These are phyloP conservation scores for Drosophila ogumai DNA, from an alignment of 1,140 invertebrate genomes.

Conservation along the genomic window DNA sequence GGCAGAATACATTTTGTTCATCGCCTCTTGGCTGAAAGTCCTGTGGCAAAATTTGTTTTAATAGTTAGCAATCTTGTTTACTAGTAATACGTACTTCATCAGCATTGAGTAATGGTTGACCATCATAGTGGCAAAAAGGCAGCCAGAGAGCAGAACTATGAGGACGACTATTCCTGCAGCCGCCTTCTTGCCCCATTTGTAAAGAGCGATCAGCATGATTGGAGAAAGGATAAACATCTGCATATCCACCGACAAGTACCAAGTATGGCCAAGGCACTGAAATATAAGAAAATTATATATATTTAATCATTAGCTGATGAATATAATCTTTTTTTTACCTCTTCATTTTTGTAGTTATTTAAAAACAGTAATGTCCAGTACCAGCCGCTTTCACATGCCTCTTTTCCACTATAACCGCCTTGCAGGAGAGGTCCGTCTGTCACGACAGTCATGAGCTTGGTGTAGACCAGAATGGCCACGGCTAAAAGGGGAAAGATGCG, in stretches of 20 bases:
- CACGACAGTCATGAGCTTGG: constrained; percentile 30
- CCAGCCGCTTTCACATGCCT: constrained; percentile 64
- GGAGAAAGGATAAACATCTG: constrained; percentile 92
- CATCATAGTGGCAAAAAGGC: constrained; percentile 54
- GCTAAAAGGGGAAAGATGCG: constrained; percentile 57
- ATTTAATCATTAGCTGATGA: constrained; percentile 14
- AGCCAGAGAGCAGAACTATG: constrained; percentile 41
- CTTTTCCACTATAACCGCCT: constrained; percentile 16
- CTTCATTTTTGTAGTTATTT: constrained; percentile 51
- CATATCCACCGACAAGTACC: constrained; percentile 94
- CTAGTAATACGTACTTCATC: constrained; percentile 21
- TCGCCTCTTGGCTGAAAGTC: background rate
- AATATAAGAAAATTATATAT: constrained; percentile 31
- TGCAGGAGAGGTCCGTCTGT: constrained; percentile 39
- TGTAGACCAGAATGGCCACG: constrained; percentile 48
- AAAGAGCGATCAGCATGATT: constrained; percentile 89
- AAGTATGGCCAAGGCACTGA: constrained; percentile 94
- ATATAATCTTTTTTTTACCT: constrained; percentile 38
- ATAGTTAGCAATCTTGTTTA: constrained; percentile 34
- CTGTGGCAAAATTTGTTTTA: constrained; percentile 17
- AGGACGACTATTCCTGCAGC: constrained; percentile 46
- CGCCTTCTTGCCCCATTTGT: constrained; percentile 86
- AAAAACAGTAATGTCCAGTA: constrained; percentile 58
- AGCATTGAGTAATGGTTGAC: constrained; percentile 47
- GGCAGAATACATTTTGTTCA: constrained; percentile 47